Percentiles rank a stretch among this genome's conserved stretches.
These are phyloP conservation scores for Carettochelys insculpta DNA, from an alignment of 2,113 vertebrate species.

Conservation along the genomic window DNA sequence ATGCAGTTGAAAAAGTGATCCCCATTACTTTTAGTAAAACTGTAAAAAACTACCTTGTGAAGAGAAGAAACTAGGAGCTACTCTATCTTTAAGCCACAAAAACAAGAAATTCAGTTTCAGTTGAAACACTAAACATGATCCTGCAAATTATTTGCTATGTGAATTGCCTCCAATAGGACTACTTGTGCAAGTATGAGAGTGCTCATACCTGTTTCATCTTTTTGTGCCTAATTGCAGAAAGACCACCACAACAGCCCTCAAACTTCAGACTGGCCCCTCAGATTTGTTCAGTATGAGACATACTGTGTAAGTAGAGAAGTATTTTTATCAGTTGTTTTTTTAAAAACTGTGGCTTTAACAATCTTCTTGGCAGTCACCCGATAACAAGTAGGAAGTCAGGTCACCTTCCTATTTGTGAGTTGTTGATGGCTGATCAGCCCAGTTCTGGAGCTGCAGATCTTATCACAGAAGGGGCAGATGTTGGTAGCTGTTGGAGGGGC, in stretches of 20 bases:
- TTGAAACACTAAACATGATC: neutral
- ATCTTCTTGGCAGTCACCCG: too few relatives aligned
- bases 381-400: too few relatives aligned
- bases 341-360: neutral
- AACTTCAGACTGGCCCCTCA: neutral
- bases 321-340: neutral
- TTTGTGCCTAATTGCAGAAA: neutral
- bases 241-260: neutral
- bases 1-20: neutral
- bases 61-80: neutral
- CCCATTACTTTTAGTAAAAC: neutral
- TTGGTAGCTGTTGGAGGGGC: too few relatives aligned
- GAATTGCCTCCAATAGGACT: neutral
- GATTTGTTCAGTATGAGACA: neutral
- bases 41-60: neutral
- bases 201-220: neutral
- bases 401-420: too few relatives aligned
- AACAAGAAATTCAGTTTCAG: neutral
- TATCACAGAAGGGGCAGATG: too few relatives aligned
- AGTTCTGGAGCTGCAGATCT: too few relatives aligned
- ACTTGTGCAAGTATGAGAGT: neutral
- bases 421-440: too few relatives aligned
- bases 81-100: neutral
- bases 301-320: neutral
- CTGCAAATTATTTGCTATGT: neutral